These are phyloP conservation scores for Machimus atricapillus DNA, from an alignment of 2,888 invertebrate species.

Conservation along the genomic window DNA sequence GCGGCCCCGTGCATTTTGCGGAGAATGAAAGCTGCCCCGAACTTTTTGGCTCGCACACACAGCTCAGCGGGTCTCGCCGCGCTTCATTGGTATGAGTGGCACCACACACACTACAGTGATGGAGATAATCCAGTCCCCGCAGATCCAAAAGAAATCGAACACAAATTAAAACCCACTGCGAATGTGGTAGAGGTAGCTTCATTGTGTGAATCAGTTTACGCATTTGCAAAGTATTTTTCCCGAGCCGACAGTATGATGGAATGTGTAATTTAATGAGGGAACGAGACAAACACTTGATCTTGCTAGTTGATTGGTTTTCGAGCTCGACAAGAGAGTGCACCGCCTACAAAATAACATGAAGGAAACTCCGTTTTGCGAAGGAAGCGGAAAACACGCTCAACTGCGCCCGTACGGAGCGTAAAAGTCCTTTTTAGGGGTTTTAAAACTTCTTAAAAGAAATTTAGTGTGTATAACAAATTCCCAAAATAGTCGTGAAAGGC, in stretches of 20 bases:
- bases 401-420: neutral
- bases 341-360: slow-evolving; percentile 43
- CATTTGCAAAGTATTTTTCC: neutral
- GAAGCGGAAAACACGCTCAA: neutral
- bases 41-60: neutral
- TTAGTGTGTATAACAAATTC: neutral
- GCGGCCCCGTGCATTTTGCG: neutral
- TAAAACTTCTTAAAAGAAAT: neutral
- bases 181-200: neutral
- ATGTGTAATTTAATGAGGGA: slow-evolving; percentile 31
- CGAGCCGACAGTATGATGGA: slow-evolving; percentile 6
- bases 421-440: neutral
- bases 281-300: slow-evolving; percentile 42
- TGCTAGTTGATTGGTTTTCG: slow-evolving; percentile 47
- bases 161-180: neutral
- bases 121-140: neutral
- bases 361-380: neutral
- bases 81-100: neutral
- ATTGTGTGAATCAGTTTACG: neutral
- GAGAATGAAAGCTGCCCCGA: neutral
- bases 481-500: neutral
- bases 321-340: slow-evolving; percentile 34
- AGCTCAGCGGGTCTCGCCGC: neutral
- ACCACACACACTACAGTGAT: neutral
- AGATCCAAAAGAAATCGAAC: neutral